Percentiles rank a stretch among this genome's conserved stretches.
These are phyloP conservation scores for Brachionus angularis DNA, from an alignment of 1,140 invertebrate species.

Conservation along the genomic window DNA sequence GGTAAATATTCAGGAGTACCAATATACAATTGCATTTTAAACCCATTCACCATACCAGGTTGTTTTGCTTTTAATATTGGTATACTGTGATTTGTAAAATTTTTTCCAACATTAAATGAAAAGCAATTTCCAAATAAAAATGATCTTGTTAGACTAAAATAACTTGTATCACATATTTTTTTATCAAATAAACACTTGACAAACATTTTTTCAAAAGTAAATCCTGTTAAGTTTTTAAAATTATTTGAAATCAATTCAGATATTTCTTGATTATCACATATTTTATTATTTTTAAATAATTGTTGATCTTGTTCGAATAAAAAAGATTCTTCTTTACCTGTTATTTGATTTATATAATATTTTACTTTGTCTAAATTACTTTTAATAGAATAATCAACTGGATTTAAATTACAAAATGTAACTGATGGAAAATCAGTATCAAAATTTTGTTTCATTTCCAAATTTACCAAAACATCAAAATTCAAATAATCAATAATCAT, in stretches of 20 bases:
- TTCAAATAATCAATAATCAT: not conserved
- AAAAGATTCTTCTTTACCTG: too few relatives aligned
- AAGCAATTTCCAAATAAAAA: not conserved
- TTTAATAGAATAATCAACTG: not conserved
- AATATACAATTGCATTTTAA: slow-evolving; percentile 2
- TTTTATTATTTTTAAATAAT: not conserved
- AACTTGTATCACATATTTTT: not conserved
- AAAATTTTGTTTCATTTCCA: not conserved
- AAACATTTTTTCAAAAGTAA: not conserved
- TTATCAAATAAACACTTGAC: not conserved
- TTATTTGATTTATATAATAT: not conserved
- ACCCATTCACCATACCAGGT: not conserved
- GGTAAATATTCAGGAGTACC: slow-evolving; percentile 23
- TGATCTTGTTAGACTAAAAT: not conserved
- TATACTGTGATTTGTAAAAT: not conserved
- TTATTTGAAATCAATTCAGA: too few relatives aligned
- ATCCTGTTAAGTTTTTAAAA: not conserved
- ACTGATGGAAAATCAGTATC: not conserved
- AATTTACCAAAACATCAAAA: not conserved
- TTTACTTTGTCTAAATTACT: not conserved
- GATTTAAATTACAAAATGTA: not conserved
- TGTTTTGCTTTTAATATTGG: not conserved
- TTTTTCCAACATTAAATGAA: not conserved
- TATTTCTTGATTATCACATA: too few relatives aligned
- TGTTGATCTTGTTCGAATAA: not conserved